A percentile compares a stretch with the other conserved stretches of the same genome.
Evolutionary conservation across 2,113 vertebrate genomes (phyloP).

Genomic region (Halcyon malimbica): DNA sequence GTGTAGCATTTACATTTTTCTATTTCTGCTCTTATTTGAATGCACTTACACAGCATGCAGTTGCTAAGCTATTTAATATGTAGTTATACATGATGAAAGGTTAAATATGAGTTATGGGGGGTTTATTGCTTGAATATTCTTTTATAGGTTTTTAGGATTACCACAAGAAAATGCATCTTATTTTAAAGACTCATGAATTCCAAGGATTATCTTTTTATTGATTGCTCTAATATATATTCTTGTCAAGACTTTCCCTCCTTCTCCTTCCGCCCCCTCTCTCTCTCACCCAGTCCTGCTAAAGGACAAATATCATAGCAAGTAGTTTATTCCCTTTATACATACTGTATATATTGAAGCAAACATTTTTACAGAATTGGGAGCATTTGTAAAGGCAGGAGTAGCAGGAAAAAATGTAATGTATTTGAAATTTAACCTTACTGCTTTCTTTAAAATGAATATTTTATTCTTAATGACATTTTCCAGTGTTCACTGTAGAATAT

Average conservation of each 20-base stretch:
- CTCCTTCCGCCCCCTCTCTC: background rate
- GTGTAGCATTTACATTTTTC: constrained; percentile 43
- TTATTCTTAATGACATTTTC: constrained; percentile 30
- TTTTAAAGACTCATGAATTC: constrained; percentile 64
- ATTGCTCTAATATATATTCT: constrained; percentile 58
- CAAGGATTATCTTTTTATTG: constrained; percentile 61
- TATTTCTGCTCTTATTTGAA: constrained; percentile 39
- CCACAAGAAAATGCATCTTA: constrained; percentile 53
- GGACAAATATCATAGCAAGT: constrained; percentile 17
- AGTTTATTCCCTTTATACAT: constrained; percentile 7
- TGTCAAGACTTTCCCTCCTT: constrained; percentile 42
- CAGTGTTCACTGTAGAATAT: background rate
- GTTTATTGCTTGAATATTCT: constrained; percentile 56
- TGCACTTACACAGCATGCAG: constrained; percentile 41
- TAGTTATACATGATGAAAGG: constrained; percentile 66
- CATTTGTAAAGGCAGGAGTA: constrained; percentile 2
- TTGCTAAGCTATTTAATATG: constrained; percentile 54
- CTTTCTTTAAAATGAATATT: constrained; percentile 20
- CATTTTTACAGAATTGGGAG: background rate
- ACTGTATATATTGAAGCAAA: background rate
- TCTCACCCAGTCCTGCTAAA: background rate
- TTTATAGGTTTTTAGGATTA: constrained; percentile 61
- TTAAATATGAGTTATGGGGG: constrained; percentile 65
- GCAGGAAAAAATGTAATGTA: background rate
- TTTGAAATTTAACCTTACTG: constrained; percentile 16